Percentiles rank a stretch among this genome's conserved stretches.
Conservation (phyloP, 2,113 vertebrate species). For the Aramus guarauna region DNA sequence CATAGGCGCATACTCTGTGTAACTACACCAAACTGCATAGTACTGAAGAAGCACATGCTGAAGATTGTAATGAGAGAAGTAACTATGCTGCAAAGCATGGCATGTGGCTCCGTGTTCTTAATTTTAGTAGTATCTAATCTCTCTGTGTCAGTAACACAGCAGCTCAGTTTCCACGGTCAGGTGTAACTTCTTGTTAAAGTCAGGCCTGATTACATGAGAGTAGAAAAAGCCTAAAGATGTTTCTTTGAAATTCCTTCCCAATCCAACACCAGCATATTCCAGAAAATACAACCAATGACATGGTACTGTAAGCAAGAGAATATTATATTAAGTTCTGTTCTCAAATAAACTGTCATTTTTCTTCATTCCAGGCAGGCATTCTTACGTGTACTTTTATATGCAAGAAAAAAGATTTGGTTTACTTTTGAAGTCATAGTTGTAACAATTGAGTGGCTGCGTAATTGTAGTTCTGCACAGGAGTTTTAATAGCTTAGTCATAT, state of each 20-base stretch:
- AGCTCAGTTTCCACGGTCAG: constrained; percentile 55
- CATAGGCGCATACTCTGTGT: not conserved
- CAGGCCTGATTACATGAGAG: not conserved
- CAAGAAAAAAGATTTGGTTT: not conserved
- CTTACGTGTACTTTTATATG: not conserved
- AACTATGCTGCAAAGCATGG: constrained; percentile 40
- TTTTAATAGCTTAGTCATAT: not conserved
- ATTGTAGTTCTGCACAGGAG: not conserved
- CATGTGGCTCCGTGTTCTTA: constrained; percentile 26
- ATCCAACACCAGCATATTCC: too few species aligned
- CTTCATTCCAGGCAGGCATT: too few species aligned
- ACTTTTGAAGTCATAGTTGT: not conserved
- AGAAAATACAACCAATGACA: too few species aligned
- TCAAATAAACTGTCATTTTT: too few species aligned
- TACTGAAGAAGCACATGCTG: not conserved
- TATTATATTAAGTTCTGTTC: too few species aligned
- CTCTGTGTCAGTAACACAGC: not conserved
- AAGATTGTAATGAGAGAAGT: constrained; percentile 56
- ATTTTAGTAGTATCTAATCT: constrained; percentile 64
- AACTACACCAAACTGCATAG: not conserved
- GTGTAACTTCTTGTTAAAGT: constrained; percentile 28
- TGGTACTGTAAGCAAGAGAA: too few species aligned
- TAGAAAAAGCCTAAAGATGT: not conserved
- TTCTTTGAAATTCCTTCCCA: not conserved
- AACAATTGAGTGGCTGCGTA: not conserved